Conservation (phyloP, 2,113 vertebrate species). For the Nymphicus hollandicus region DNA sequence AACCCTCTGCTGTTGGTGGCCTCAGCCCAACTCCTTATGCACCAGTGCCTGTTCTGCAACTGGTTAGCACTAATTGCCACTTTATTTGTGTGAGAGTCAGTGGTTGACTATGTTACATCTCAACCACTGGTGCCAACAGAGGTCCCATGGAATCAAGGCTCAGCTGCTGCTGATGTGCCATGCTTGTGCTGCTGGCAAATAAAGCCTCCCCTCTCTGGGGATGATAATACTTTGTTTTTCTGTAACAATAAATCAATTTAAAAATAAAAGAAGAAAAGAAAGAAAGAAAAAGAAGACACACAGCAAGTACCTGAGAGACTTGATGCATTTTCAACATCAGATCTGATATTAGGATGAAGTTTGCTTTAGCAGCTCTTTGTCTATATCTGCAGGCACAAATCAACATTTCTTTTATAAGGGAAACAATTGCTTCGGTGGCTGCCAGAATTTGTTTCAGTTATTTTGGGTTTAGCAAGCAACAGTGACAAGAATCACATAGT, state of each 20-base stretch:
- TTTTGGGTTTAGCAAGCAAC: not conserved
- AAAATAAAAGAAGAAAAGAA: too few relatives aligned
- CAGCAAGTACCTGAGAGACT: not conserved
- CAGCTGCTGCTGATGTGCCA: not conserved
- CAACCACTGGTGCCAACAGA: not conserved
- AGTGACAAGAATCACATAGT: not conserved
- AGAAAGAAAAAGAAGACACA: fast-evolving
- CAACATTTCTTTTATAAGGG: not conserved
- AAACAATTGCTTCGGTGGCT: not conserved
- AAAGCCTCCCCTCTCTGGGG: not conserved
- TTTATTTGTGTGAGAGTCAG: not conserved
- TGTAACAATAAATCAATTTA: not conserved
- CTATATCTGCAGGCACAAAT: not conserved
- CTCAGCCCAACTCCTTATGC: not conserved
- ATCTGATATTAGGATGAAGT: not conserved
- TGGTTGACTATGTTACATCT: not conserved
- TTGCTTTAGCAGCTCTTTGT: not conserved
- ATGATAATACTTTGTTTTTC: not conserved
- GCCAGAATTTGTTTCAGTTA: not conserved
- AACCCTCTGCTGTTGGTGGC: not conserved
- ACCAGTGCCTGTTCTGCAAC: not conserved
- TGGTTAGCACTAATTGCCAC: not conserved
- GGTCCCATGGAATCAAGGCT: not conserved
- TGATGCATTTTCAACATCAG: not conserved
- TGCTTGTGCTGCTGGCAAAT: not conserved